phyloP scores from a whole-genome alignment of 2,113 vertebrate genomes.

The Marmota flaviventris region DNA sequence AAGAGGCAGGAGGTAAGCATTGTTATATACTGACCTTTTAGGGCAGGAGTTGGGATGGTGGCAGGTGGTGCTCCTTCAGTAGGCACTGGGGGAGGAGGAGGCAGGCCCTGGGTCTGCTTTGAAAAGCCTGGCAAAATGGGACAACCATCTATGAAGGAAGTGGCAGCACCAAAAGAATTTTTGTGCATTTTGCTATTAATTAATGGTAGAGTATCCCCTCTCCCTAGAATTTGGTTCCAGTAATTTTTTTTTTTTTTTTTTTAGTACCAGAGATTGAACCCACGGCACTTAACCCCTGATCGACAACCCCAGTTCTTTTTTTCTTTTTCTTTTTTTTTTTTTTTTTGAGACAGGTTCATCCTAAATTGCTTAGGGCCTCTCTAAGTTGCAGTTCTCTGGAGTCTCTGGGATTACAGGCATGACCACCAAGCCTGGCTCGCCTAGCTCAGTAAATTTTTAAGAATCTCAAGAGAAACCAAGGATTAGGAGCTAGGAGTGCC shows the following conservation, averaged over 20 bases:
- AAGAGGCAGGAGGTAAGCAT: background rate
- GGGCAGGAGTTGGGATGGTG: background rate
- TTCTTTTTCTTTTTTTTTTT: too few relatives aligned
- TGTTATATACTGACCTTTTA: background rate
- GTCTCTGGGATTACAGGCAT: too few relatives aligned
- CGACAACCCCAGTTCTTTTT: too few relatives aligned
- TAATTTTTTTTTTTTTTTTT: background rate
- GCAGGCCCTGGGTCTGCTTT: background rate
- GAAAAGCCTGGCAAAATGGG: background rate
- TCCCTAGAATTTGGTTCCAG: background rate
- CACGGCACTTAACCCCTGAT: too few relatives aligned
- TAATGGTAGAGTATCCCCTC: background rate
- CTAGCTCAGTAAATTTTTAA: background rate
- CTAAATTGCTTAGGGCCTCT: too few relatives aligned
- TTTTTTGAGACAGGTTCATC: too few relatives aligned
- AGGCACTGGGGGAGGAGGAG: background rate
- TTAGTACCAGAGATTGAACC: too few relatives aligned
- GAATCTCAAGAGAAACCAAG: background rate
- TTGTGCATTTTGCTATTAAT: background rate
- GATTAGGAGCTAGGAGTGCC: background rate
- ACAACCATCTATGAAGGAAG: conserved; percentile 49
- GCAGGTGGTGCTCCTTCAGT: background rate
- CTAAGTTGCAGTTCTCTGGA: too few relatives aligned
- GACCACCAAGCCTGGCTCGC: too few relatives aligned
- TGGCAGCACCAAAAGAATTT: background rate